phyloP scores from a whole-genome alignment of 92 coral and sea anemone genomes.

The Pocillopora meandrina region DNA sequence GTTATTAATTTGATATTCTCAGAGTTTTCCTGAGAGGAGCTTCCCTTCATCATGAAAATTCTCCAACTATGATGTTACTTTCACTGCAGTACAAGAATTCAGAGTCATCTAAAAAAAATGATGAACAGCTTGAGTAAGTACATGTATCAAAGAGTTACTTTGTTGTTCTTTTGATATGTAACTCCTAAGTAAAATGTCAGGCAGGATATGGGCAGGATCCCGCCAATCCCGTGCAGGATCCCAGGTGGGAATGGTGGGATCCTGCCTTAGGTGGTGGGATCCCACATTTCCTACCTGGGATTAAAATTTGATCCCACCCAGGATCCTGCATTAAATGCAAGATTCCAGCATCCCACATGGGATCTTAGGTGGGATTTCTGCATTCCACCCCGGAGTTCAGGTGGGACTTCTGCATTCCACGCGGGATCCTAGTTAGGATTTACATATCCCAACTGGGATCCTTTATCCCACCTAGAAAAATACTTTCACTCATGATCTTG shows the following conservation, averaged over 20 bases:
- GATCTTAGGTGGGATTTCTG: not conserved
- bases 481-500: too few relatives aligned
- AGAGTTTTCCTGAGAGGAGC: conserved; percentile 33
- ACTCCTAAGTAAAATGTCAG: too few relatives aligned
- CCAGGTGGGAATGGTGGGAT: conserved; percentile 30
- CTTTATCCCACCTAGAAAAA: too few relatives aligned
- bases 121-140: conserved; percentile 17
- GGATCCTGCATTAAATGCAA: not conserved
- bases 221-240: conserved; percentile 36
- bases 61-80: conserved; percentile 27
- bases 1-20: not conserved
- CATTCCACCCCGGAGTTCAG: too few relatives aligned
- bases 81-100: conserved; percentile 13
- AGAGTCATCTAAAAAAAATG: conserved; percentile 2
- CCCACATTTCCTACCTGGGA: conserved; percentile 28
- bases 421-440: too few relatives aligned
- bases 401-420: too few relatives aligned
- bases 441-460: too few relatives aligned
- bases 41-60: conserved; percentile 4
- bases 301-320: conserved; percentile 1
- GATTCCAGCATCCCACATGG: conserved; percentile 22
- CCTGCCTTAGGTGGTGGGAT: not conserved
- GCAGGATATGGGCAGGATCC: conserved; percentile 47
- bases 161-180: too few relatives aligned
- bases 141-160: too few relatives aligned